phyloP scores from a whole-genome alignment of 1,140 invertebrate species.

The Trichonephila clavata region DNA sequence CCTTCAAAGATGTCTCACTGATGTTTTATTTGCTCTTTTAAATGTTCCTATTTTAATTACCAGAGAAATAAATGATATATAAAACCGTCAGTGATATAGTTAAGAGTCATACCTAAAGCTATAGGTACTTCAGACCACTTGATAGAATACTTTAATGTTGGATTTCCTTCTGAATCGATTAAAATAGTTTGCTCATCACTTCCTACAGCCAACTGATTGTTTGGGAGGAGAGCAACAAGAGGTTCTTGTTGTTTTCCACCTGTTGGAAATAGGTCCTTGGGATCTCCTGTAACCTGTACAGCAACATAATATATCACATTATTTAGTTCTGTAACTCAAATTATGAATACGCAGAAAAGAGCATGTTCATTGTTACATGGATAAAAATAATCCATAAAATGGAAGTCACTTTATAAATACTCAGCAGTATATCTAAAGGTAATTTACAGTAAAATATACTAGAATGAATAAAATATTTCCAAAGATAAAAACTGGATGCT shows the following conservation, averaged over 20 bases:
- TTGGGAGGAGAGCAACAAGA: slow-evolving; percentile 87
- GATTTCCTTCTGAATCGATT: slow-evolving; percentile 87
- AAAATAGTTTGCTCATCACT: slow-evolving; percentile 92
- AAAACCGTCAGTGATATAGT: too few species aligned
- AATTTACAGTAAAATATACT: too few species aligned
- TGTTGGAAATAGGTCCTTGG: slow-evolving; percentile 91
- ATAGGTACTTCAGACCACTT: slow-evolving; percentile 92
- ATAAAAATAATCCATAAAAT: not conserved
- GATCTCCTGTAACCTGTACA: slow-evolving; percentile 83
- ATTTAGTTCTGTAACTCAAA: not conserved
- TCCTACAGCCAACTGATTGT: slow-evolving; percentile 88
- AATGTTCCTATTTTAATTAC: too few species aligned
- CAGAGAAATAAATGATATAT: too few species aligned
- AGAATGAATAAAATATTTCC: not conserved
- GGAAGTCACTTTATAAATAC: too few species aligned
- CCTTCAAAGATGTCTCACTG: too few species aligned
- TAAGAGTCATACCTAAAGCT: slow-evolving; percentile 82
- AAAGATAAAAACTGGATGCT: too few species aligned
- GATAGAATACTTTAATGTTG: slow-evolving; percentile 86
- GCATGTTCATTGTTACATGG: too few species aligned
- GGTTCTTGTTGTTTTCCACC: slow-evolving; percentile 91
- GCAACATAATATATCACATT: not conserved
- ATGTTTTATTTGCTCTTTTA: too few species aligned
- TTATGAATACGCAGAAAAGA: too few species aligned
- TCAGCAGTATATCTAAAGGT: too few species aligned